phyloP scores from a whole-genome alignment of 2,113 vertebrate species.

The Pygoscelis antarcticus region DNA sequence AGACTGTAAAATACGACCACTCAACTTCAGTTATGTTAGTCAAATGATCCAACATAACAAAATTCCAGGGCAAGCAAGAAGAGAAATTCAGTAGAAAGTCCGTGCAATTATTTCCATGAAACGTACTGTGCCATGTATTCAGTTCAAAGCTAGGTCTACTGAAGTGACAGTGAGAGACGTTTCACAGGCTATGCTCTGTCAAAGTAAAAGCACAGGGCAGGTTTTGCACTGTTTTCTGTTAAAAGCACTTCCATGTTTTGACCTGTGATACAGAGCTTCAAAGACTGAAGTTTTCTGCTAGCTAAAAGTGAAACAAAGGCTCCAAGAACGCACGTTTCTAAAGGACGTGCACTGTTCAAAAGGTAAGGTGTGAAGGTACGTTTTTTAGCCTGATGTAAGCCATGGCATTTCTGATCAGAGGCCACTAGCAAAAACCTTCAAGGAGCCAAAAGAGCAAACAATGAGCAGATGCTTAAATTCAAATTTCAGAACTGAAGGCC shows the following conservation, averaged over 20 bases:
- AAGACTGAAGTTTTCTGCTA: background rate
- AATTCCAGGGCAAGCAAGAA: background rate
- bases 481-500: background rate
- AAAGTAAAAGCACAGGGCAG: background rate
- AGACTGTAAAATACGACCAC: background rate
- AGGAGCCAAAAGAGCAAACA: background rate
- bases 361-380: background rate
- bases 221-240: background rate
- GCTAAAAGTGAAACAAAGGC: background rate
- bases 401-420: background rate
- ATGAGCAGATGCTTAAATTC: background rate
- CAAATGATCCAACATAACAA: background rate
- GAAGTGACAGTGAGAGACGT: background rate
- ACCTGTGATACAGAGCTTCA: background rate
- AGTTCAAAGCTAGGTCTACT: background rate
- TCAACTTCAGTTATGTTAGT: background rate
- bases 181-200: background rate
- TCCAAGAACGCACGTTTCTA: background rate
- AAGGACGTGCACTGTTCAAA: accelerated
- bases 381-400: background rate
- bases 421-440: background rate
- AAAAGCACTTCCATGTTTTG: background rate
- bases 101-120: background rate
- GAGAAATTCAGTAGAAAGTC: background rate
- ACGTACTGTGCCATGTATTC: background rate